Evolutionary conservation across 2,888 invertebrate species (phyloP), one percentile per base, ranked within the genome.

Genomic region (Plebejus anna): DNA sequence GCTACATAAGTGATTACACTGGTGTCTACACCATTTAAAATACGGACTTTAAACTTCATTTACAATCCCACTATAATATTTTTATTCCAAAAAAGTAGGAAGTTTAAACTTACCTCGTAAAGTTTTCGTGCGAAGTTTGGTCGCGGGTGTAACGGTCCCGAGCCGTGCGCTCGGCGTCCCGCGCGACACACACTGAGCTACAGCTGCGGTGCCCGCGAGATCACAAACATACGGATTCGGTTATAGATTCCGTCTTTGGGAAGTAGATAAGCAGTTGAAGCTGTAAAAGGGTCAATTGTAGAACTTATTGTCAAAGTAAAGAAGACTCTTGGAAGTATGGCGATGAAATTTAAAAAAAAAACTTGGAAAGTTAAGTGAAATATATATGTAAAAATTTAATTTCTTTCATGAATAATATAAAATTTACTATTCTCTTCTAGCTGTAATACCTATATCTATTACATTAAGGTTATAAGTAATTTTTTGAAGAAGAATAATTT

Each of bases 171-270:
- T 85, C 89, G 85, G 80, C 83, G 80, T 80, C 81, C 83, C 81
- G 87, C 89, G 85, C 87, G 88, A 84, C 88, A 89, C 89, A 91
- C 86, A 93, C 93, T 94, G 92, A 89, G 76, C 22, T 22, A 22
- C 57, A 5, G 42, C 85, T 86, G 75, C 85, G 16, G 55, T 16
- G 1, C 16, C 87, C 47, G 66, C 61, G 61, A 42, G 75, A 75
- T 66, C 5, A 66, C 61, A 66, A 32, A 32, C 13, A 66, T 6
- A 13, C 75, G 66, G 32, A 66, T 75, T 66, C 32, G 66, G 38
- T 47, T 32, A 75, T 66, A 75, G 66, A 66, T 28, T 28, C 28
- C 3, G 32, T 6, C 32, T 66, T 36, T 66, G 16, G 32, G 55
- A 55, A 55, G 1, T 13, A 51, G 51, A 51, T 5, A 16, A 4